Evolutionary conservation across 2,797 vertebrate species (phyloP), one percentile per base, ranked within the genome.

Genomic region (Anguilla obscura): DNA sequence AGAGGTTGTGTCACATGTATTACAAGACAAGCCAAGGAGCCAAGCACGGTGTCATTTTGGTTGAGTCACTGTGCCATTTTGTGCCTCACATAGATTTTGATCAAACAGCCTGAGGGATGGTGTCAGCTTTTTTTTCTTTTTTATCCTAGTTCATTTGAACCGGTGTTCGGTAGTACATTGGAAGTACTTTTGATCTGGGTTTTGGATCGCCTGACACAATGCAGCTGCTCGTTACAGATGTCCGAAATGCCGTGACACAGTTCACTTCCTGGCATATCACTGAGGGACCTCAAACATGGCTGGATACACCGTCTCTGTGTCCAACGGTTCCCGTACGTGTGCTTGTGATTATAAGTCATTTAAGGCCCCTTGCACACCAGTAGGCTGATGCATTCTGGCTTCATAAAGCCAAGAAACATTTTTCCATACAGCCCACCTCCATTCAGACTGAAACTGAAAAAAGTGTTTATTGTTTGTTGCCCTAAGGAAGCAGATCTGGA

Each of bases 171-270:
- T 82, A 33, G 16, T 79, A 45, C 74, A 79, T 0, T 79, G 71
- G 33, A 16, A 76, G 10, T 12, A 76, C 10, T 76, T 79, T 79
- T 36, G 33, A 24, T 30, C 36, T 40, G 33, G 74, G 12, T 18
- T 79, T 79, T 21, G 3, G 45, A 16, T 7, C 18, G 33, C 18
- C 5, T 82, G 36, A 71, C 21, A 27, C 79, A 40, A 52, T 76
- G 80, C 74, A 84, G 88, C 87, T 87, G 87, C 63, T 76, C 76
- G 16, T 71, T 76, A 9, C 10, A 36, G 30, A 54, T 76, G 86
- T 86, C 88, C 87, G 85, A n/a, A 54, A 71, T 85, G 36, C 85
- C 87, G 50, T 89, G 56, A n/a, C 83, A 56, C 86, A 74, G 88
- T 80, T 36, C 76, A 16, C 71, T 71, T 54, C 33, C 82, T 88